phyloP scores from a whole-genome alignment of 2,888 invertebrate species.

The Nemoura dubitans region DNA sequence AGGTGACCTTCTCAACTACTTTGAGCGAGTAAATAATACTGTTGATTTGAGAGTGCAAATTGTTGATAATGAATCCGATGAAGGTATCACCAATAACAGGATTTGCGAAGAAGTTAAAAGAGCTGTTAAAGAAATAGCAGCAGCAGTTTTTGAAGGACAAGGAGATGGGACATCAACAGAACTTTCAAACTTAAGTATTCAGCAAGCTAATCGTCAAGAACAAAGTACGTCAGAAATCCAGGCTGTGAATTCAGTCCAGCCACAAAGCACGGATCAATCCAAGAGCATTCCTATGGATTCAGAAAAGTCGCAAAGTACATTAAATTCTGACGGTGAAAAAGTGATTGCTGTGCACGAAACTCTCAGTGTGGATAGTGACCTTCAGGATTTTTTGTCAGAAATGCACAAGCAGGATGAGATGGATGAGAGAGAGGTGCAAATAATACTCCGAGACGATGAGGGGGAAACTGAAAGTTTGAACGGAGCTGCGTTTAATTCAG shows the following conservation, averaged over 20 bases:
- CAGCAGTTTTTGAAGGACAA: constrained; percentile 3
- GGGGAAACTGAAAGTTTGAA: neutral
- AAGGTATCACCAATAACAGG: neutral
- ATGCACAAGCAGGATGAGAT: neutral
- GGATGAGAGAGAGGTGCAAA: neutral
- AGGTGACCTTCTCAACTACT: neutral
- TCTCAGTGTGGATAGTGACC: neutral
- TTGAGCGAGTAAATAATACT: neutral
- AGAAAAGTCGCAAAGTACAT: neutral
- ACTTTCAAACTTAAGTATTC: neutral
- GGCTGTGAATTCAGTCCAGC: neutral
- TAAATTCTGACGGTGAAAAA: neutral
- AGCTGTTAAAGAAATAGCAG: neutral
- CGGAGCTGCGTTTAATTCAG: neutral
- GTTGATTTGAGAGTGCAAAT: neutral
- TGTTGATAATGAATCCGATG: neutral
- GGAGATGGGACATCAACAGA: constrained; percentile 1
- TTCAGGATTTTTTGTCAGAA: neutral
- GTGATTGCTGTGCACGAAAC: neutral
- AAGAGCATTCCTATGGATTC: neutral
- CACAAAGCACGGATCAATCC: neutral
- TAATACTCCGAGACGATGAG: neutral
- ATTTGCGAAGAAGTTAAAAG: constrained; percentile 24
- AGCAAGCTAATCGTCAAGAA: neutral
- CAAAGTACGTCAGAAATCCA: neutral